Evolutionary conservation across 2,888 invertebrate species (phyloP), one percentile per base, ranked within the genome.

Genomic region (Pherbina coryleti): DNA sequence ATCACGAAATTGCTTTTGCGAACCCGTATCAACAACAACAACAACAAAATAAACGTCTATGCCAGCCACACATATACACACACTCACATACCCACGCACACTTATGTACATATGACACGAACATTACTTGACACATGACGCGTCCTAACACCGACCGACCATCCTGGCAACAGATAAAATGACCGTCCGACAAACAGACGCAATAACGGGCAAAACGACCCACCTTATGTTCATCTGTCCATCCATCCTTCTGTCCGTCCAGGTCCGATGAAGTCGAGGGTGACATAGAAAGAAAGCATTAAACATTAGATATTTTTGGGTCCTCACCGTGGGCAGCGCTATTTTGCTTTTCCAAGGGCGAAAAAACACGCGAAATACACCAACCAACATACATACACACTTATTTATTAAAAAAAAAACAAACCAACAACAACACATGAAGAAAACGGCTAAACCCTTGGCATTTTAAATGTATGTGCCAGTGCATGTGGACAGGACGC

Each of bases 21-120:
- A 67, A 51, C 25, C 75, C 66, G 34, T 75, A 67, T 55, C 69
- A 51, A 25, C 22, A 62, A 51, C 64, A 66, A 67, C 60, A 83
- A 82, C 82, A 81, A 76, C 71, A 78, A 80, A 76, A 79, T 77
- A 77, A 74, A 75, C 7, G 49, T 31, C 53, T 62, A 34, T 62
- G 49, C 31, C 62, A 74, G n/a, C 25, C 28, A 62, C 31, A 51
- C 19, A 72, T 3, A 17, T 22, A 69, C 75, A 73, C 70, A 49
- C 51, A 62, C 62, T 71, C 72, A 34, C 49, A 60, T 53, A n/a
- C 66, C 64, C 70, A 37, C 73, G 49, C 60, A 34, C 71, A 72
- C 69, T 31, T 19, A 72, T 55, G 25, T 49, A 76, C 74, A 71
- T 79, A 78, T 81, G 76, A 72, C 77, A 64, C 71, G 72, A 69